Conservation (phyloP, 2,888 invertebrate genomes). For the Drosophila testacea region DNA sequence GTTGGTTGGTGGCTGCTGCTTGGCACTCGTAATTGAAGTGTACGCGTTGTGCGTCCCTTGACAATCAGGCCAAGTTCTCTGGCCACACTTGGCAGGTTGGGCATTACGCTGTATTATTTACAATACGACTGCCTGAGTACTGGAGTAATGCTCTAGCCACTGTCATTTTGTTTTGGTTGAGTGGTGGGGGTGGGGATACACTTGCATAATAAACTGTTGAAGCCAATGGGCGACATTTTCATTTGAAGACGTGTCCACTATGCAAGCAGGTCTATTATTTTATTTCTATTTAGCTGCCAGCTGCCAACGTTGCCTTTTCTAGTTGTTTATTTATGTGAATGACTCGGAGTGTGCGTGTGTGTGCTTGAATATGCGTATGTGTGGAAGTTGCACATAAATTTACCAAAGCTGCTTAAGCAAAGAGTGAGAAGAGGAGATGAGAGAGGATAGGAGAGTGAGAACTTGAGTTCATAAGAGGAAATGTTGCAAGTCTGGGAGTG, state of each 20-base stretch:
- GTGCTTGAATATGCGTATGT: constrained; percentile 23
- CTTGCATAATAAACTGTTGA: constrained; percentile 69
- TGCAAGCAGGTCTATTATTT: constrained; percentile 66
- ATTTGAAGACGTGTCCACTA: constrained; percentile 51
- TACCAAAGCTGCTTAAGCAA: constrained; percentile 61
- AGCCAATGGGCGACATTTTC: constrained; percentile 78
- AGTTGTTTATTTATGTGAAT: constrained; percentile 75
- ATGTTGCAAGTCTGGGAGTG: constrained; percentile 30
- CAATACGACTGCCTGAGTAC: constrained; percentile 46
- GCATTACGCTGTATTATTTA: constrained; percentile 75
- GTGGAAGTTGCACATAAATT: constrained; percentile 67
- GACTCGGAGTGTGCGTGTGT: constrained; percentile 41
- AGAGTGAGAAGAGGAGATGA: background rate
- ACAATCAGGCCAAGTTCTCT: constrained; percentile 52
- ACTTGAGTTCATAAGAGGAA: constrained; percentile 45
- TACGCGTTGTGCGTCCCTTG: constrained; percentile 62
- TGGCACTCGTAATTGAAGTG: constrained; percentile 74
- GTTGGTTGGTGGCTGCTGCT: constrained; percentile 8
- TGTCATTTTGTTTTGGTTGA: background rate
- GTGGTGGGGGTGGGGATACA: constrained; percentile 21
- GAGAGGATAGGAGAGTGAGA: constrained; percentile 5
- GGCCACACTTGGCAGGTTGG: constrained; percentile 63
- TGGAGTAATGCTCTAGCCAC: background rate
- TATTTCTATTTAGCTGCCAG: constrained; percentile 60
- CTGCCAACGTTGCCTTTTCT: constrained; percentile 34